These are phyloP conservation scores for Dunckerocampus dactyliophorus DNA, from an alignment of 2,113 vertebrate genomes.

Conservation along the genomic window DNA sequence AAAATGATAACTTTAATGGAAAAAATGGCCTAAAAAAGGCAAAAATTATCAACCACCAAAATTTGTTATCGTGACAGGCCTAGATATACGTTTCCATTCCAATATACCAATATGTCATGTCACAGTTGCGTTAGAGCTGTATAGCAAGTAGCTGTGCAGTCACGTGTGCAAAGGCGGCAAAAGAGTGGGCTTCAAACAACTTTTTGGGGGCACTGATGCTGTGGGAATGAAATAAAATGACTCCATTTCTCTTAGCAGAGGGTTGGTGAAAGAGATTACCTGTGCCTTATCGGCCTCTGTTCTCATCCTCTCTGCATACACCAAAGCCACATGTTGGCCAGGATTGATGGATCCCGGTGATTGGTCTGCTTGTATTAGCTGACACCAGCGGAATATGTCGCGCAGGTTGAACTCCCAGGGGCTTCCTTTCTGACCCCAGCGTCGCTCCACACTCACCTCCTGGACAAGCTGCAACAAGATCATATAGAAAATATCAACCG, in stretches of 20 bases:
- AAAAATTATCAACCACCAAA: no score
- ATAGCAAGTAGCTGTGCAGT: no score
- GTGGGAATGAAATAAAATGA: neutral
- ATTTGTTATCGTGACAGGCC: no score
- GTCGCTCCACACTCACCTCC: conserved; percentile 83
- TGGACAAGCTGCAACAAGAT: conserved; percentile 76
- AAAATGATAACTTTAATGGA: no score
- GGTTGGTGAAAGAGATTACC: conserved; percentile 56
- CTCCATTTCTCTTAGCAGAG: neutral
- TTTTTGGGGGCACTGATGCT: neutral
- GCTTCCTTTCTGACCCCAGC: conserved; percentile 92
- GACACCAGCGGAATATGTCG: conserved; percentile 97
- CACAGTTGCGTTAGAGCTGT: no score
- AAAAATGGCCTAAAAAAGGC: no score
- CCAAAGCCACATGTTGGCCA: conserved; percentile 86
- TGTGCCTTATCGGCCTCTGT: conserved; percentile 82
- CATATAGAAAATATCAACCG: neutral
- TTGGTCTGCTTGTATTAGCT: conserved; percentile 93
- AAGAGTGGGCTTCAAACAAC: no score
- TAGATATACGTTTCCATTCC: no score
- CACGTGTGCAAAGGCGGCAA: no score
- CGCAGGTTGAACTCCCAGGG: conserved; percentile 98
- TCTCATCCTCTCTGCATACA: conserved; percentile 94
- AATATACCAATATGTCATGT: no score
- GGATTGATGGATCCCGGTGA: conserved; percentile 86